phyloP scores from a whole-genome alignment of 1,140 invertebrate genomes.

The Antheraea pernyi region DNA sequence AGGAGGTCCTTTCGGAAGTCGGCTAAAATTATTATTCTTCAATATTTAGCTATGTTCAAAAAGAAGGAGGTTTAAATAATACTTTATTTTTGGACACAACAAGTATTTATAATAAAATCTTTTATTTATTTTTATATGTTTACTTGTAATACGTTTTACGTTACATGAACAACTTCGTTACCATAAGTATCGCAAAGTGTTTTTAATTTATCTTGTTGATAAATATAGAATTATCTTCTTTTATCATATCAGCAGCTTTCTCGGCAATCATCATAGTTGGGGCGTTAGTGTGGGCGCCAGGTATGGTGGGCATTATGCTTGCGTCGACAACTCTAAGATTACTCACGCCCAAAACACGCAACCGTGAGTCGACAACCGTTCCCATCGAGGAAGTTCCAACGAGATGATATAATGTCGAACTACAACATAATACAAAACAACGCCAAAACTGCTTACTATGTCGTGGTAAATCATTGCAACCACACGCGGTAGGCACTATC shows the following conservation, averaged over 20 bases:
- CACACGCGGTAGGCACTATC: not conserved
- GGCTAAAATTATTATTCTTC: too few relatives aligned
- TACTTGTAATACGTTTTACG: too few relatives aligned
- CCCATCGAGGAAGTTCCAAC: conserved; percentile 10
- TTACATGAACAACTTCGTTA: too few relatives aligned
- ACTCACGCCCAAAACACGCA: not conserved
- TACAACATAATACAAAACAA: not conserved
- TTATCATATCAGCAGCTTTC: conserved; percentile 1
- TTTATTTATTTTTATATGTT: too few relatives aligned
- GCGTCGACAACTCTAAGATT: conserved; percentile 11
- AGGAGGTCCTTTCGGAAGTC: too few relatives aligned
- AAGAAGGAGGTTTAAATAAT: too few relatives aligned
- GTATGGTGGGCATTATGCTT: conserved; percentile 3
- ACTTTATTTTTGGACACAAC: too few relatives aligned
- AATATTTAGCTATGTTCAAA: too few relatives aligned
- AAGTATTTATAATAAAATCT: too few relatives aligned
- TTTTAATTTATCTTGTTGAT: not conserved
- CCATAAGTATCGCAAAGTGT: too few relatives aligned
- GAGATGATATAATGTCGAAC: not conserved
- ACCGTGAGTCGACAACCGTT: conserved; percentile 5
- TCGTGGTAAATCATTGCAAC: not conserved
- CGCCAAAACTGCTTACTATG: not conserved
- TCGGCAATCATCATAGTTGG: conserved; percentile 7
- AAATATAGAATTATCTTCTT: not conserved
- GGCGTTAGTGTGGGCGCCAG: conserved; percentile 1